These are phyloP conservation scores for Sminthopsis crassicaudata DNA, from an alignment of 2,113 vertebrate genomes.

Conservation along the genomic window DNA sequence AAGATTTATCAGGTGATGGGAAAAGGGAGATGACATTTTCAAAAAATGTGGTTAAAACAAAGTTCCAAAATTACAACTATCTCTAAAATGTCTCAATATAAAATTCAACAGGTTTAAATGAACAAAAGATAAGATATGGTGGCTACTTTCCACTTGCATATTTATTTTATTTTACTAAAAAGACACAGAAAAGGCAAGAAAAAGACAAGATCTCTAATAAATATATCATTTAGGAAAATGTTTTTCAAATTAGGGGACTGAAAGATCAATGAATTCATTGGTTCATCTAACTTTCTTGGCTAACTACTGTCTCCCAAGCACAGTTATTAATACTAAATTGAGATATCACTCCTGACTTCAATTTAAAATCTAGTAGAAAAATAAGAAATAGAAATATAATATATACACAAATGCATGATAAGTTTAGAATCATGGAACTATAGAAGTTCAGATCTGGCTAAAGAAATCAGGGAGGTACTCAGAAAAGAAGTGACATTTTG, in stretches of 20 bases:
- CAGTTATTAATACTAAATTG: background rate
- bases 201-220: constrained; percentile 44
- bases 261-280: background rate
- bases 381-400: background rate
- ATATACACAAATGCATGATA: background rate
- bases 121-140: constrained; percentile 60
- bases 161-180: constrained; percentile 46
- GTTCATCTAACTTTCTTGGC: background rate
- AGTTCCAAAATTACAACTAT: constrained; percentile 77
- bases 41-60: constrained; percentile 77
- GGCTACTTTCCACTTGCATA: background rate
- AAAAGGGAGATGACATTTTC: constrained; percentile 79
- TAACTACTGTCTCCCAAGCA: background rate
- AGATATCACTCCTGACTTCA: background rate
- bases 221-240: constrained; percentile 38
- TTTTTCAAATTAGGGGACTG: constrained; percentile 38
- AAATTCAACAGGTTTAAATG: constrained; percentile 75
- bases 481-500: background rate
- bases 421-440: background rate
- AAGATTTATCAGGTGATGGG: constrained; percentile 79
- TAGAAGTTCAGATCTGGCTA: background rate
- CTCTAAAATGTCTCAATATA: constrained; percentile 77
- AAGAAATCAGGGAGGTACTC: background rate
- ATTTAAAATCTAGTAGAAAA: background rate
- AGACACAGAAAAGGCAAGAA: constrained; percentile 59